Evolutionary conservation across 2,113 vertebrate species (phyloP), one percentile per base, ranked within the genome.

Genomic region (Drymodes brunneopygia): DNA sequence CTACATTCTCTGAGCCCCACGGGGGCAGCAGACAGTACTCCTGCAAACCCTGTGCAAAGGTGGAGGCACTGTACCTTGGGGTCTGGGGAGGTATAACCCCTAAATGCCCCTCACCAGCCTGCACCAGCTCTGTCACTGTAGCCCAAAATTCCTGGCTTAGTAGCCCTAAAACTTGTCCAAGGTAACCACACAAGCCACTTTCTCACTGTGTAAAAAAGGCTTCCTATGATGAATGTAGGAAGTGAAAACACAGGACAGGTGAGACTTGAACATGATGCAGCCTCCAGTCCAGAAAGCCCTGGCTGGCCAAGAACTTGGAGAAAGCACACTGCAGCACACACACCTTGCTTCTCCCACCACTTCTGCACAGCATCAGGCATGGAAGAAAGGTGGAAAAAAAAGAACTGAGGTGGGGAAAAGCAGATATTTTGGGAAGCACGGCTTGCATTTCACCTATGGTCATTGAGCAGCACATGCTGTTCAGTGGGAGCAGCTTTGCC

Each of bases 391-490:
- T 44, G 7, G 38, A 20, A 3, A 24, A 66, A 66, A 69, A 22
- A 12, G 2, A 21, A 50, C 50, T 67, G 74, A 38, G 8, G 18
- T 33, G 33, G 10, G 27, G 19, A 16, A 65, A 56, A 65, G 6
- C 29, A 42, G 54, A 40, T 84, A 15, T 61, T 83, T 72, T 60
- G 45, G 64, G 58, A 83, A 80, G 22, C 36, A 86, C 3, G 57
- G 13, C 31, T 83, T 48, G 20, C 31, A 65, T 81, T 88, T 83
- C 1, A 0, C 40, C 38, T 21, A 11, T 0, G 2, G 11, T 58
- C 25, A 24, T 88, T 11, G 7, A 8, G 35, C 16, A 35, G 60
- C 2, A 0, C 11, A 29, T 0, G 0, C 28, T 40, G 28, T 12
- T 87, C 35, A 45, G 19, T 38, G 38, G 33, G 29, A 84, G 9